phyloP scores from a whole-genome alignment of 1,140 invertebrate species.

The Drusus annulatus region DNA sequence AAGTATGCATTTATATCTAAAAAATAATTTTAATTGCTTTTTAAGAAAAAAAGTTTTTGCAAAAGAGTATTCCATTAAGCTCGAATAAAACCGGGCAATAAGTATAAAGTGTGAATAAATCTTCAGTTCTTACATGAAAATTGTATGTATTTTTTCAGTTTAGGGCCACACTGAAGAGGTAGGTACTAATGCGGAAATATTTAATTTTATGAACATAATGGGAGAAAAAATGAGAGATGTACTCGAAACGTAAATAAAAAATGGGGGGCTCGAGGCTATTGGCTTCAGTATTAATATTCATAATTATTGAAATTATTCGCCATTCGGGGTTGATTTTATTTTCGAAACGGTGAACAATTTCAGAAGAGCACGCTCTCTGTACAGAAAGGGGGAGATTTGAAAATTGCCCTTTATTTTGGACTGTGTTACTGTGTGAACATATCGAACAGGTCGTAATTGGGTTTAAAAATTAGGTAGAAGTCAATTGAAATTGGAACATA shows the following conservation, averaged over 20 bases:
- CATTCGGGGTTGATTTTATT: slow-evolving; percentile 43
- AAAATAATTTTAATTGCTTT: no score
- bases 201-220: no score
- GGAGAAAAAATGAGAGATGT: slow-evolving; percentile 27
- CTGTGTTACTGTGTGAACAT: not conserved
- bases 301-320: slow-evolving; percentile 50
- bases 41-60: no score
- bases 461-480: no score
- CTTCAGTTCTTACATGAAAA: no score
- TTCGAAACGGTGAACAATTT: slow-evolving; percentile 46
- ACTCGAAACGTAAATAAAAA: not conserved
- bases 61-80: no score
- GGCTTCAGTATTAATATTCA: slow-evolving; percentile 46
- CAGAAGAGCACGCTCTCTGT: slow-evolving; percentile 9
- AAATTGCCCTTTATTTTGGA: not conserved
- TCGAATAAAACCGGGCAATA: no score
- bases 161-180: no score
- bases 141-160: no score
- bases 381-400: not conserved
- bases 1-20: no score
- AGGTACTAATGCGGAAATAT: slow-evolving; percentile 37
- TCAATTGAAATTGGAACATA: no score
- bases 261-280: slow-evolving; percentile 43
- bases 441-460: not conserved
- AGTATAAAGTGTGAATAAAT: no score